Evolutionary conservation across 2,797 vertebrate species (phyloP).

Genomic region (Enteromius anoplus): DNA sequence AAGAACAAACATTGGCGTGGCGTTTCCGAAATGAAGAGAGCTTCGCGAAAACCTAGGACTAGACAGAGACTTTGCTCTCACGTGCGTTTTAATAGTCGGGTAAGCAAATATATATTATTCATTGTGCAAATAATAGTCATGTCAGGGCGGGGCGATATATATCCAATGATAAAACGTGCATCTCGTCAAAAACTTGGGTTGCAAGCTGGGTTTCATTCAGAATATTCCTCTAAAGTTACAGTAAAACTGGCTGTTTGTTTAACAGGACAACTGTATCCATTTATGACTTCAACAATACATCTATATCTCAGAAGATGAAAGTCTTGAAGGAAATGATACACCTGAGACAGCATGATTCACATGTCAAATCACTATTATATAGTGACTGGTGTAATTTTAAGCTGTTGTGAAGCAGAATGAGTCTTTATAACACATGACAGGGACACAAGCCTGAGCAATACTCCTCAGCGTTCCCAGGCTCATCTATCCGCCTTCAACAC

Average conservation of each 20-base stretch:
- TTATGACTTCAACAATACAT: background rate
- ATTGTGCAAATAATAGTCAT: no score
- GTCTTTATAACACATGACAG: background rate
- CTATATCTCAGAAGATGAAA: slow-evolving; percentile 26
- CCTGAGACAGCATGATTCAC: slow-evolving; percentile 43
- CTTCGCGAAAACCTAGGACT: no score
- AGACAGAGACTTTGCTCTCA: no score
- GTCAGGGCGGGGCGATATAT: no score
- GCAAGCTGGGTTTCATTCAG: background rate
- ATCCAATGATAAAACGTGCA: no score
- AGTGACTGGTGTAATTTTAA: slow-evolving; percentile 21
- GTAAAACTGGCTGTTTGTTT: background rate
- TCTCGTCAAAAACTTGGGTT: no score
- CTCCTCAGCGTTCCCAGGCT: slow-evolving; percentile 24
- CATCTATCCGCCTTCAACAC: background rate
- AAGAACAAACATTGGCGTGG: no score
- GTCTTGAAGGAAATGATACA: slow-evolving; percentile 25
- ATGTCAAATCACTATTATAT: background rate
- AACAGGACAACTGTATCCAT: background rate
- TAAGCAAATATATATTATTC: no score
- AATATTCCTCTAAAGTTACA: background rate
- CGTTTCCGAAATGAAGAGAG: no score
- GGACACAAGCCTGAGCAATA: slow-evolving; percentile 41
- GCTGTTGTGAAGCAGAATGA: slow-evolving; percentile 25
- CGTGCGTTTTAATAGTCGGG: no score